These are phyloP conservation scores for Lasioglossum calceatum DNA, from an alignment of 2,888 invertebrate genomes.

Conservation along the genomic window DNA sequence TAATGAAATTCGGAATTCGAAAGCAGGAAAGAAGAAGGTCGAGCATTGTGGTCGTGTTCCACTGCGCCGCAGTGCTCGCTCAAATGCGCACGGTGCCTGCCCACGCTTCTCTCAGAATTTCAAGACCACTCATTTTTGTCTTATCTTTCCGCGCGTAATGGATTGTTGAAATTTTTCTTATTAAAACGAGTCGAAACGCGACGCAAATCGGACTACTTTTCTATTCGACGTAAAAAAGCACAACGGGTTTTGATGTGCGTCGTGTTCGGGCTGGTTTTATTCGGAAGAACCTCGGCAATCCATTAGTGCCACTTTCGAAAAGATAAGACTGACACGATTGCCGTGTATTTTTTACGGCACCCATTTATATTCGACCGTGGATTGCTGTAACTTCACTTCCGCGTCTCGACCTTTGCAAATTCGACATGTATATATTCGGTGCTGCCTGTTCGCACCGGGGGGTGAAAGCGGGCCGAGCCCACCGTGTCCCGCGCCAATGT, in stretches of 20 bases:
- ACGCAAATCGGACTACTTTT: background rate
- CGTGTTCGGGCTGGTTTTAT: background rate
- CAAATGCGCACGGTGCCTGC: background rate
- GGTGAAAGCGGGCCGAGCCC: conserved; percentile 49
- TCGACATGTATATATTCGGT: background rate
- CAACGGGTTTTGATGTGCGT: background rate
- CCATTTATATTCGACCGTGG: background rate
- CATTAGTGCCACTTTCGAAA: no score
- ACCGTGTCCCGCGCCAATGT: conserved; percentile 65
- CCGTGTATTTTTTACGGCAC: background rate
- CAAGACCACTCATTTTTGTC: background rate
- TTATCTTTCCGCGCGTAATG: no score
- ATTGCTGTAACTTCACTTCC: background rate
- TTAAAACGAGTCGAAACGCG: background rate
- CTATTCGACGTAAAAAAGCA: background rate
- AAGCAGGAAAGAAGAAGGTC: conserved; percentile 10
- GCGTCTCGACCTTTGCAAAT: background rate
- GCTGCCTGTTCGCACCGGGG: background rate
- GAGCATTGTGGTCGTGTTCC: background rate
- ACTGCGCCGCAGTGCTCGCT: background rate
- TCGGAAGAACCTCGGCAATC: background rate
- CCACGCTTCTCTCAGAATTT: background rate
- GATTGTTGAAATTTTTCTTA: background rate
- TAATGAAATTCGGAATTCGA: conserved; percentile 10
- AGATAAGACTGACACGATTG: background rate